A percentile compares a stretch with the other conserved stretches of the same genome.
Evolutionary conservation across 1,140 invertebrate genomes (phyloP).

Genomic region (Neodiprion pinetum): DNA sequence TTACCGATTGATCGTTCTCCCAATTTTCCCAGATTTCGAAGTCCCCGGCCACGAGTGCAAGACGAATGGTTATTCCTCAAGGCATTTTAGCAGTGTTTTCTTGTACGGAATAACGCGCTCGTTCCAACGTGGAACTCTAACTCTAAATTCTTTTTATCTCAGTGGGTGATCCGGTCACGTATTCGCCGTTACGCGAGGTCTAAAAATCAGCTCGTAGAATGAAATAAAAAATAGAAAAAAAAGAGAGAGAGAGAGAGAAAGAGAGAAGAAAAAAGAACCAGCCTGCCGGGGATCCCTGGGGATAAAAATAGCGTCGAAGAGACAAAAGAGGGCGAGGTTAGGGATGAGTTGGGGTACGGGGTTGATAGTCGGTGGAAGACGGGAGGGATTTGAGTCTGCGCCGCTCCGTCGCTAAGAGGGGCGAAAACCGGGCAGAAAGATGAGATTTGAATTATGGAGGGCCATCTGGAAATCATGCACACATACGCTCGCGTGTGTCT

Average conservation of each 20-base stretch:
- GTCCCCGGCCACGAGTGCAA: too few relatives aligned
- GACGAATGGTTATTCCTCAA: too few relatives aligned
- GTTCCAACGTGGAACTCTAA: too few relatives aligned
- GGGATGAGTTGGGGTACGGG: not conserved
- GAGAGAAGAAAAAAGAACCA: not conserved
- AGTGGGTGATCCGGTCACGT: too few relatives aligned
- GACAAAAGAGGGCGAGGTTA: not conserved
- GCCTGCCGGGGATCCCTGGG: not conserved
- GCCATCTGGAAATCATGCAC: not conserved
- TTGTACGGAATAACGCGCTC: too few relatives aligned
- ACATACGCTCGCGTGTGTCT: not conserved
- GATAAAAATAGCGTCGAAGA: not conserved
- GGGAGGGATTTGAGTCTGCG: too few relatives aligned
- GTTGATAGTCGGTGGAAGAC: too few relatives aligned
- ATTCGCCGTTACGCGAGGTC: not conserved
- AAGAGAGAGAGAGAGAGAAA: slow-evolving; percentile 2
- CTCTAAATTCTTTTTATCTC: too few relatives aligned
- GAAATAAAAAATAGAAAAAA: not conserved
- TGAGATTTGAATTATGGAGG: slow-evolving; percentile 7
- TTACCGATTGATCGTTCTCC: too few relatives aligned
- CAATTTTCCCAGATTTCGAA: too few relatives aligned
- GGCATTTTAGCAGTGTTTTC: too few relatives aligned
- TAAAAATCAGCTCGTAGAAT: not conserved
- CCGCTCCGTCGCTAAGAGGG: too few relatives aligned
- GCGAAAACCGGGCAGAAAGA: not conserved